Evolutionary conservation across 2,888 invertebrate species (phyloP), one percentile per base, ranked within the genome.

Genomic region (Uloborus plumipes): DNA sequence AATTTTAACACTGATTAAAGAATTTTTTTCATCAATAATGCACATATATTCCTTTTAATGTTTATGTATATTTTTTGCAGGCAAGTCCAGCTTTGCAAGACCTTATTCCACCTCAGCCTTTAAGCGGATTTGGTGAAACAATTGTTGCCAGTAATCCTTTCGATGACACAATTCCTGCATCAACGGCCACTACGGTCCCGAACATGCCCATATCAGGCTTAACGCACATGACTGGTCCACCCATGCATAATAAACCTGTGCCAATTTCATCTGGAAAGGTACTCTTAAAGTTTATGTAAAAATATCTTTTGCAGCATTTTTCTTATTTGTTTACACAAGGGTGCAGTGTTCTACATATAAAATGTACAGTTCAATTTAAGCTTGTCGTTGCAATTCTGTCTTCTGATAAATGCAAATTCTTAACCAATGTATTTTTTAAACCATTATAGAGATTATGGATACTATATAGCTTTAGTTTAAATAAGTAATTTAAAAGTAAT

Each of bases 81-180:
- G 71, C 76, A 14, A 71, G 72, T 61, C 69, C 85, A 39, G 72
- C 72, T 61, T 66, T 80, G 50, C 82, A 73, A 62, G 84, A 84
- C 69, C 78, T 83, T 88, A 87, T 84, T 14, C 85, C 85, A 55
- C 86, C 86, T 15, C 86, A 82, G 22, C 86, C 86, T 14, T 55
- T 87, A 84, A 18, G 86, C 88, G 90, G 90, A 78, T 96, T 95
- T 90, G 96, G 96, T 53, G 97, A 97, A 88, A 97, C 96, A 82
- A 95, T 97, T 88, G 94, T 96, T 84, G 97, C 97, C 79, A 96
- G 95, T 85, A 97, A 97, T 90, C 97, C 97, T 55, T 97, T 97
- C 89, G 97, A 97, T 90, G 97, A 97, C 89, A 94, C 94, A 73
- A 95, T 94, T 67, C 88, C 89, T 13, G 20, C 85, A 51, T 18